Evolutionary conservation across 2,113 vertebrate genomes (phyloP).

Genomic region (Actenoides hombroni): DNA sequence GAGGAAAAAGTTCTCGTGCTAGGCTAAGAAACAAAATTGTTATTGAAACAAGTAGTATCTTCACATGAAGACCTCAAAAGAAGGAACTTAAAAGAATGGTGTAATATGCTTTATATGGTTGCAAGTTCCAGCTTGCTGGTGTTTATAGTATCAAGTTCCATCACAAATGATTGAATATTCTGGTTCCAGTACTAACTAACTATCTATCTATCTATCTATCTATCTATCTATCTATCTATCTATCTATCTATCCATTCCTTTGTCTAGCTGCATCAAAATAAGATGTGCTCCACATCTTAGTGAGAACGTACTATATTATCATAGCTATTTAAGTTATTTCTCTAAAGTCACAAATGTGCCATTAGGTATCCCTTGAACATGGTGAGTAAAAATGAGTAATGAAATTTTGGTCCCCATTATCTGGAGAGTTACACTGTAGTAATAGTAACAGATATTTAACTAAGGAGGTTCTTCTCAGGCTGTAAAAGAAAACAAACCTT

Average conservation of each 20-base stretch:
- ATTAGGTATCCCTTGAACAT: background rate
- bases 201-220: background rate
- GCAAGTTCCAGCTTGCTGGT: background rate
- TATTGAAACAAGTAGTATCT: background rate
- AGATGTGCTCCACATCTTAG: background rate
- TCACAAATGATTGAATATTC: background rate
- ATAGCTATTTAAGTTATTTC: background rate
- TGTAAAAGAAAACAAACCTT: background rate
- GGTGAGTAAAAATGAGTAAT: background rate
- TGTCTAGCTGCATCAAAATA: background rate
- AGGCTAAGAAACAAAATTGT: background rate
- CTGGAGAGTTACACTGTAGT: background rate
- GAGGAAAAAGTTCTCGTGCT: background rate
- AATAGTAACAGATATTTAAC: background rate
- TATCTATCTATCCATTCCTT: background rate
- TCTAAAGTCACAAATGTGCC: background rate
- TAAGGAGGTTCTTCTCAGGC: background rate
- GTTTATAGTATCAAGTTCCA: background rate
- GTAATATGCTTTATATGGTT: background rate
- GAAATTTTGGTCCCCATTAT: background rate
- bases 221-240: background rate
- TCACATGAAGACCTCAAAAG: background rate
- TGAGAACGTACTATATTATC: background rate
- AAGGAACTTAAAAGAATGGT: background rate
- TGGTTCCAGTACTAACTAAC: background rate